A percentile compares a stretch with the other conserved stretches of the same genome.
Evolutionary conservation across 1,140 invertebrate genomes (phyloP).

Genomic region (Rhopalosiphum maidis): DNA sequence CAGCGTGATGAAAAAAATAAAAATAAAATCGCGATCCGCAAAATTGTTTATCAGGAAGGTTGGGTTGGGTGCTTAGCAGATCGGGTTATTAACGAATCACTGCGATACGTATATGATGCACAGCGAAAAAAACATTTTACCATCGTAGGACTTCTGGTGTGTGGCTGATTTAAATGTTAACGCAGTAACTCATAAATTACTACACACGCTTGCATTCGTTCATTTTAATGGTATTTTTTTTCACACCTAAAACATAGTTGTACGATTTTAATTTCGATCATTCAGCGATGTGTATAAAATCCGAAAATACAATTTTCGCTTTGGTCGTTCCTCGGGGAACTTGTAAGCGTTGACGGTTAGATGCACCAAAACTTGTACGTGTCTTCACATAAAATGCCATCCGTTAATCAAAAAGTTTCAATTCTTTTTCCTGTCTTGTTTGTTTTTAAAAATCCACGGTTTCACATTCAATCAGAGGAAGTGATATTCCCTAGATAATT

Average conservation of each 20-base stretch:
- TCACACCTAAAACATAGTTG: neutral
- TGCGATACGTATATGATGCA: neutral
- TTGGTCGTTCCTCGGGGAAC: neutral
- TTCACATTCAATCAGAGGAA: neutral
- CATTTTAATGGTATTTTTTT: neutral
- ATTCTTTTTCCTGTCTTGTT: neutral
- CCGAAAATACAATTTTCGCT: neutral
- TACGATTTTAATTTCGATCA: neutral
- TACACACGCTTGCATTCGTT: neutral
- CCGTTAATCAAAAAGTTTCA: slow-evolving; percentile 29
- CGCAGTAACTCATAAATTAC: neutral
- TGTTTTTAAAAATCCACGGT: slow-evolving; percentile 6
- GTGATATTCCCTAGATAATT: neutral
- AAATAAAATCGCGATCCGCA: neutral
- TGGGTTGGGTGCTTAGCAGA: neutral
- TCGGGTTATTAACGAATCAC: neutral
- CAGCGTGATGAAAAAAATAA: neutral
- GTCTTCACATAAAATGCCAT: neutral
- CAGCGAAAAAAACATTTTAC: neutral
- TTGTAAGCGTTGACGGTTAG: neutral
- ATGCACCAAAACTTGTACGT: neutral
- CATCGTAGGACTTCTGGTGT: neutral
- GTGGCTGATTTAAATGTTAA: neutral
- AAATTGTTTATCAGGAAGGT: neutral
- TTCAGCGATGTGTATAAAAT: neutral